Base-by-base conservation (phyloP, 53 echinoderm and acorn worm genomes). In the Mesocentrotus franciscanus region DNA sequence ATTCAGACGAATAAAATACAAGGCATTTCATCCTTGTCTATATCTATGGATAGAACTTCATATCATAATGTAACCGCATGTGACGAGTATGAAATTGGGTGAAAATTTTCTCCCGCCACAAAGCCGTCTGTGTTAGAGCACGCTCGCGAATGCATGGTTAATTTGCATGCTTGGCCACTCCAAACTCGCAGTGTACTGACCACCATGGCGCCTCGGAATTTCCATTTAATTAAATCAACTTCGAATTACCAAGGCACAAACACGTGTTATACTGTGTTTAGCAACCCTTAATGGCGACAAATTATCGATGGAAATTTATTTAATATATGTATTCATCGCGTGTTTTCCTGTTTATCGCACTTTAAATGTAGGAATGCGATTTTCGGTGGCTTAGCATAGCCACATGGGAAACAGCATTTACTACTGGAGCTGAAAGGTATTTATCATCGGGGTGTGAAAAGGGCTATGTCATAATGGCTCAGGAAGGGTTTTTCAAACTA, bases 201-300 rank as follows among this genome's bases (percentile, higher is more conserved):
- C 87, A 58, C 57, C 56, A 27, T n/a, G 87, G 87, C 87, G 87
- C 87, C 87, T 11, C 7, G 2, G 29, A 35, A 58, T 59, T 57
- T 56, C 87, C 14, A 27, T 87, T 58, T 87, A n/a, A 87, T 87
- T 87, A 14, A 87, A 87, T 87, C 87, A 87, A 57, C 24, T 87
- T 87, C 59, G 87, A 87, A 87, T 87, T 87, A 87, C 87, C 27
- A 10, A n/a, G 58, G 57, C 26, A 87, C 56, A 56, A 87, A 13
- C 87, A 87, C 58, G 57, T 87, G 87, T 87, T 87, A 87, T 87
- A 13, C 59, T 87, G 87, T 87, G 56, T 87, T 87, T 57, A 33
- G 87, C 29, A 9, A 81, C 81, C 58, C 27, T 87, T 58, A 87
- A 87, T 87, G 56, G 57, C 58, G 87, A 87, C 87, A 87, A 87